phyloP scores from a whole-genome alignment of 53 echinoderm and acorn worm genomes.

The Astropecten irregularis region DNA sequence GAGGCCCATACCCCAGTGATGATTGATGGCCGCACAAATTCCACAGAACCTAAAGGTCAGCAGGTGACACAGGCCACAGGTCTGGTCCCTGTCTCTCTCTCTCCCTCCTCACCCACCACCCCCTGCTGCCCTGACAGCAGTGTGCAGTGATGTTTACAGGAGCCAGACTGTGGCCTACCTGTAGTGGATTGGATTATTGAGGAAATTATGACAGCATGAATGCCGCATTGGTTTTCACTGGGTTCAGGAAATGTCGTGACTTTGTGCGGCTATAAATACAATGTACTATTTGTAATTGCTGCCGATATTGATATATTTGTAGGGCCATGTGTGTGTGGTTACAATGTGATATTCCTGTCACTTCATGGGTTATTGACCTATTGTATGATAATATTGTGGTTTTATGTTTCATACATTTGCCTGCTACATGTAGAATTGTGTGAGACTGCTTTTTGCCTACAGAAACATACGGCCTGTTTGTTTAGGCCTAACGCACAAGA shows the following conservation, averaged over 20 bases:
- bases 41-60: slow-evolving; percentile 32
- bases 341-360: neutral
- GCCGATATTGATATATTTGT: slow-evolving; percentile 1
- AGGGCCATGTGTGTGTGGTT: neutral
- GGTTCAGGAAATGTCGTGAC: slow-evolving; percentile 10
- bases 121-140: neutral
- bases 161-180: slow-evolving; percentile 34
- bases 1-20: neutral
- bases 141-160: neutral
- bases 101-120: neutral
- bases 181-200: neutral
- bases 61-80: neutral
- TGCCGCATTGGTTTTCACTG: slow-evolving; percentile 5
- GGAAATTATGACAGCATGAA: slow-evolving; percentile 51
- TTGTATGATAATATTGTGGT: no score
- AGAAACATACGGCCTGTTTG: no score
- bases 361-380: slow-evolving; percentile 18
- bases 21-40: slow-evolving; percentile 42
- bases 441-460: no score
- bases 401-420: no score
- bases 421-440: no score
- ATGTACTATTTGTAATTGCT: no score
- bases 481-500: no score
- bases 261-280: slow-evolving; percentile 22
- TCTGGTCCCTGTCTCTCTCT: neutral